These are phyloP conservation scores for Zoanthus sansibaricus DNA, from an alignment of 92 coral and sea anemone genomes.

Conservation along the genomic window DNA sequence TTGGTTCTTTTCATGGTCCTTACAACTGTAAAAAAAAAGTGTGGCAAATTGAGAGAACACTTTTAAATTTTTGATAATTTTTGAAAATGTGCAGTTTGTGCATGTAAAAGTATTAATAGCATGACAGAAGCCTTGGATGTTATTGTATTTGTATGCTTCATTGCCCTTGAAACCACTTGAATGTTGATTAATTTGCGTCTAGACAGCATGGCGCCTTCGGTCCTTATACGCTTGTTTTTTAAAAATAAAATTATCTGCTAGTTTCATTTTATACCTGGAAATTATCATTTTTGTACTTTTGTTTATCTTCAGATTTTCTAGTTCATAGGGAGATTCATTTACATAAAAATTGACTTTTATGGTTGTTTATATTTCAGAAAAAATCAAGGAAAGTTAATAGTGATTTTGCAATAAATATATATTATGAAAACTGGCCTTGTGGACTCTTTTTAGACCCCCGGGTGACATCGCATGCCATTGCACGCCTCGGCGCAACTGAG, in stretches of 20 bases:
- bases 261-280: constrained; percentile 16
- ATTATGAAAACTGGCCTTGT: no score
- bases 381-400: constrained; percentile 15
- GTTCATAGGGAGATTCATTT: constrained; percentile 15
- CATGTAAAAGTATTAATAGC: constrained; percentile 25
- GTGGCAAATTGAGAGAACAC: neutral
- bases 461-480: no score
- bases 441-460: no score
- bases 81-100: constrained; percentile 31
- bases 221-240: constrained; percentile 8
- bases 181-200: constrained; percentile 9
- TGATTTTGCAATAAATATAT: no score
- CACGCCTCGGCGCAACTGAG: no score
- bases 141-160: constrained; percentile 17
- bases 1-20: no score
- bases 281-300: constrained; percentile 17
- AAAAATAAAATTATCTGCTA: neutral
- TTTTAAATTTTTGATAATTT: constrained; percentile 12
- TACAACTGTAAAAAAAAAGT: no score
- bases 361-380: constrained; percentile 18
- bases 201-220: neutral
- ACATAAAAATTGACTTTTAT: constrained; percentile 12
- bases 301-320: constrained; percentile 18
- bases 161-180: constrained; percentile 28
- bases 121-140: constrained; percentile 22